These are phyloP conservation scores for Aspiorhynchus laticeps DNA, from an alignment of 2,113 vertebrate species.

Conservation along the genomic window DNA sequence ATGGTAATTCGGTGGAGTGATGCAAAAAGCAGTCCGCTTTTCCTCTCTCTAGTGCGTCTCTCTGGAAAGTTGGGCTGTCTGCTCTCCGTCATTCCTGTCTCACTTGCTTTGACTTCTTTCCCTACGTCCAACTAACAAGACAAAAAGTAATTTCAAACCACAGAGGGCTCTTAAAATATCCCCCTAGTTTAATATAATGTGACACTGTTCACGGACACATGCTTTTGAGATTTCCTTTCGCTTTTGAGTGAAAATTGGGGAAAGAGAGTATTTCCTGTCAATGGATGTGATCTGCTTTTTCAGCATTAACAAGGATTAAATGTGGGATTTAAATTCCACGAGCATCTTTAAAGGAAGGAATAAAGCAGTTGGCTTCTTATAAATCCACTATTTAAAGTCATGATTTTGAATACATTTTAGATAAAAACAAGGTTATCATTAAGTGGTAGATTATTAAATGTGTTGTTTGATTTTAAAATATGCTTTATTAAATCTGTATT, in stretches of 20 bases:
- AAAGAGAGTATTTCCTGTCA: slow-evolving; percentile 49
- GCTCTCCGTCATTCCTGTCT: slow-evolving; percentile 27
- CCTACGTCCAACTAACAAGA: slow-evolving; percentile 33
- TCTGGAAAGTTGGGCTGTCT: slow-evolving; percentile 37
- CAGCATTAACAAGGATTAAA: slow-evolving; percentile 37
- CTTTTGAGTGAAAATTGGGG: slow-evolving; percentile 41
- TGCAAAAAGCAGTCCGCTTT: slow-evolving; percentile 16
- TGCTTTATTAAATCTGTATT: background rate
- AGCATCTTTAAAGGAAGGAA: slow-evolving; percentile 32
- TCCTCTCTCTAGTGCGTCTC: background rate
- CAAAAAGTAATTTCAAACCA: slow-evolving; percentile 39
- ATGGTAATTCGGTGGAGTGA: slow-evolving; percentile 30
- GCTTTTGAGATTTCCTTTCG: slow-evolving; percentile 51
- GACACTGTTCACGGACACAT: slow-evolving; percentile 26
- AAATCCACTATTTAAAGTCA: background rate
- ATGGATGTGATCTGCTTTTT: slow-evolving; percentile 15
- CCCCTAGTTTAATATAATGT: slow-evolving; percentile 29
- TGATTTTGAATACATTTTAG: background rate
- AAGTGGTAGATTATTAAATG: background rate
- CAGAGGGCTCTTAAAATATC: slow-evolving; percentile 52
- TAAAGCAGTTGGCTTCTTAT: background rate
- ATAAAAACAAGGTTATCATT: background rate
- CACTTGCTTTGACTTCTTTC: background rate
- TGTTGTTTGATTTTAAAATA: background rate
- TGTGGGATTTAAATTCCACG: slow-evolving; percentile 44